These are phyloP conservation scores for Lycocerus yunnanus DNA, from an alignment of 2,888 invertebrate species.

Conservation along the genomic window DNA sequence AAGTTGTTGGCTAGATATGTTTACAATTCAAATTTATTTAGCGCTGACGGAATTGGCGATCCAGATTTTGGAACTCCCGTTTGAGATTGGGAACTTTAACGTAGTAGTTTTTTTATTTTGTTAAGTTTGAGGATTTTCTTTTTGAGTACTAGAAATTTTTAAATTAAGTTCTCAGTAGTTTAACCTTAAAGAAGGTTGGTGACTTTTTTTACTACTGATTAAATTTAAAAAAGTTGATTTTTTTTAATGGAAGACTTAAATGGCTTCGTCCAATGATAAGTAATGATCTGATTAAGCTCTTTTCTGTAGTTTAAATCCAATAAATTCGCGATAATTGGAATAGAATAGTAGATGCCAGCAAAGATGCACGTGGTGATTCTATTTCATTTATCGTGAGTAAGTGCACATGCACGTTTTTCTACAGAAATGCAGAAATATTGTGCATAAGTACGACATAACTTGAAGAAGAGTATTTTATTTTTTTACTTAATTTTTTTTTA, in stretches of 20 bases:
- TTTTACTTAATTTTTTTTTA: not conserved
- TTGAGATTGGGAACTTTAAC: constrained; percentile 46
- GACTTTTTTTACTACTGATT: not conserved
- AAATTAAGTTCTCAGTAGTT: not conserved
- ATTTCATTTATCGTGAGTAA: not conserved
- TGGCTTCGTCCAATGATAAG: not conserved
- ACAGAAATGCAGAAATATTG: not conserved
- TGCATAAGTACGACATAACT: not conserved
- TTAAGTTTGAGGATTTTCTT: not conserved
- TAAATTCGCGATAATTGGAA: not conserved
- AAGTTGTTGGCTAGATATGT: constrained; percentile 55
- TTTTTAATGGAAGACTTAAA: not conserved
- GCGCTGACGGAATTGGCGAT: constrained; percentile 64
- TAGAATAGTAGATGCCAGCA: not conserved
- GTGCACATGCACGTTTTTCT: not conserved
- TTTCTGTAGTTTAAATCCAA: not conserved
- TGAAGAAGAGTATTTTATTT: not conserved
- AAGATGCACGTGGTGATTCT: not conserved
- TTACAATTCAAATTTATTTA: constrained; percentile 53
- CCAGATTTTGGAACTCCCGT: constrained; percentile 73
- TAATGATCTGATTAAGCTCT: not conserved
- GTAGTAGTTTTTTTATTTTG: constrained; percentile 1
- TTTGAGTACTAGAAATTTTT: too few relatives aligned
- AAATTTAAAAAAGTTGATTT: not conserved
- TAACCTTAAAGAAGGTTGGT: not conserved